A percentile compares a stretch with the other conserved stretches of the same genome.
phyloP scores from a whole-genome alignment of 2,888 invertebrate genomes.

The Amitus sp. region DNA sequence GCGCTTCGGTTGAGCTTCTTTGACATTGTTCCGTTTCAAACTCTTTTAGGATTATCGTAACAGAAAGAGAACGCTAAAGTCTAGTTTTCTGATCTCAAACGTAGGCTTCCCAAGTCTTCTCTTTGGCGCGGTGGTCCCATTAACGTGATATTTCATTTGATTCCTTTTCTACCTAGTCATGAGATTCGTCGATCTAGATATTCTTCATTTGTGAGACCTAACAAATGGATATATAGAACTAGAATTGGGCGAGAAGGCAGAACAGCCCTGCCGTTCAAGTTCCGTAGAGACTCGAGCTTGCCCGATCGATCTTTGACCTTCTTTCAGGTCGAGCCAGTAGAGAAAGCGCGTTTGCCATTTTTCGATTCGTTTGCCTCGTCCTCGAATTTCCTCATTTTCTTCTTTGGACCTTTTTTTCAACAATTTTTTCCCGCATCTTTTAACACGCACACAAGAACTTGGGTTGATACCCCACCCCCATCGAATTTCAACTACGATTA shows the following conservation, averaged over 20 bases:
- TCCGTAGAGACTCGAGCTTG: conserved; percentile 30
- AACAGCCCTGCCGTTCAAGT: conserved; percentile 4
- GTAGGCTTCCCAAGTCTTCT: too few relatives aligned
- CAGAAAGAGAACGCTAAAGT: too few relatives aligned
- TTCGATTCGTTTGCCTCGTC: too few relatives aligned
- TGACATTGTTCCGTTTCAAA: not conserved
- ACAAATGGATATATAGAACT: too few relatives aligned
- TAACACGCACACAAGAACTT: not conserved
- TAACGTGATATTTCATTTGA: too few relatives aligned
- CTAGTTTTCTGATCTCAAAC: too few relatives aligned
- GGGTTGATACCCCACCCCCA: not conserved
- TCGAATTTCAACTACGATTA: not conserved
- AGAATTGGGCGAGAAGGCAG: conserved; percentile 8
- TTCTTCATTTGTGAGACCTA: not conserved
- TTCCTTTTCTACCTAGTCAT: too few relatives aligned
- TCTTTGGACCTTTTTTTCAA: not conserved
- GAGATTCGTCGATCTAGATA: not conserved
- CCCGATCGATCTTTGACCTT: conserved; percentile 56
- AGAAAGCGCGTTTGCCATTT: conserved; percentile 28
- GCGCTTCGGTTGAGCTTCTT: conserved; percentile 18
- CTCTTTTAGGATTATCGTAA: too few relatives aligned
- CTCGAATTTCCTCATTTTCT: conserved; percentile 2
- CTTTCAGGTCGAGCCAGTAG: conserved; percentile 49
- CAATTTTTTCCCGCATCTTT: not conserved
- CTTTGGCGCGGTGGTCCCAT: too few relatives aligned